Base-by-base conservation (phyloP, 2,113 vertebrate species). In the Phyllopteryx taeniolatus region DNA sequence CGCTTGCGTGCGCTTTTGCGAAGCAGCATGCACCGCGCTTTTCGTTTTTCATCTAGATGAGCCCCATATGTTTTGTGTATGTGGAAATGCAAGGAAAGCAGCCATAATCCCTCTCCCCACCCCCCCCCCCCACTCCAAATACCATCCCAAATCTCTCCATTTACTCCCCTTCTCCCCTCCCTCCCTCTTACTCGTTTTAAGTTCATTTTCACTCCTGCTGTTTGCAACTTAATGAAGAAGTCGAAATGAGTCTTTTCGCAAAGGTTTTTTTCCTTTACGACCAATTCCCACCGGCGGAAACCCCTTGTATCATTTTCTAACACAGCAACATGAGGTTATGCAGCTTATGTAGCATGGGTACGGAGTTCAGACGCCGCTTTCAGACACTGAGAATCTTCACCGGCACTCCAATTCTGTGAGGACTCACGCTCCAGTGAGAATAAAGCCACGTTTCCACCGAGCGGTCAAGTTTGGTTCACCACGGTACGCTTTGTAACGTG, bases 241-340 rank as follows among this genome's bases (percentile, higher is more conserved):
- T 79, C 88, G 88, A 89, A 90, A 91, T 87, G 81, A 87, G 84
- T 72, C 82, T 78, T 78, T 85, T 89, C 62, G 64, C 65, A 79
- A 56, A 84, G 80, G 79, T 78, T 79, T 74, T 90, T 74, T 89
- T 39, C 2, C 85, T 86, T 87, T 89, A 87, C 73, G 59, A 79
- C 67, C 67, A 35, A 22, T 84, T 88, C 65, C 71, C 77, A 60
- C 8, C 8, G 20, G 22, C 44, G 22, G 64, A 22, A 66, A 43
- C 35, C 39, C 61, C 35, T 42, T 2, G 35, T 42, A 42, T 1
- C 19, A 11, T 56, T 19, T 56, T 6, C 49, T 53, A 53, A 53
- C 19, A 56, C 53, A 8, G 20, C 20, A 22, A 22, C 3, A 56
- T 56, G 53, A 56, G 20, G n/a, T 15, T 53, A n/a, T 7, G 53